Evolutionary conservation across 1,140 invertebrate genomes (phyloP).

Genomic region (Oryctes rhinoceros): DNA sequence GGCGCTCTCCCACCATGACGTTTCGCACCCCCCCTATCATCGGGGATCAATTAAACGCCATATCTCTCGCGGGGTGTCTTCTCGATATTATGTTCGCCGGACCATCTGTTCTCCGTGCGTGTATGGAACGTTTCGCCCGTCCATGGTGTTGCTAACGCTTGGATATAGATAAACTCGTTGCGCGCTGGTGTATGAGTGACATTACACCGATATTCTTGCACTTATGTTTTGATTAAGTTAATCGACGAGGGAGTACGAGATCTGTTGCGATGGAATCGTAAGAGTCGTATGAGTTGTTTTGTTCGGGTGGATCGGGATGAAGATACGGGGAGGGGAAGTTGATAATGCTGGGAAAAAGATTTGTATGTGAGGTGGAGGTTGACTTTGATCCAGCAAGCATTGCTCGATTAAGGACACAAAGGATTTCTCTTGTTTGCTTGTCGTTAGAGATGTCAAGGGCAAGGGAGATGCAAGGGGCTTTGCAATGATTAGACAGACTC

Average conservation of each 20-base stretch:
- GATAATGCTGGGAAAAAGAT: too few relatives aligned
- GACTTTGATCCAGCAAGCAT: too few relatives aligned
- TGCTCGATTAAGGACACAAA: too few relatives aligned
- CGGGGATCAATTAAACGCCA: constrained; percentile 33
- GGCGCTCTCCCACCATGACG: constrained; percentile 20
- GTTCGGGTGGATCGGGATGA: too few relatives aligned
- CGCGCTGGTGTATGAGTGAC: background rate
- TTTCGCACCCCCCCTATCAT: constrained; percentile 16
- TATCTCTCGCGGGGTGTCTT: constrained; percentile 10
- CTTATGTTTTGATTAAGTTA: constrained; percentile 33
- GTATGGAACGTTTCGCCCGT: background rate
- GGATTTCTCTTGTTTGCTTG: too few relatives aligned
- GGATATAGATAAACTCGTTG: background rate
- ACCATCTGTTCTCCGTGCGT: constrained; percentile 30
- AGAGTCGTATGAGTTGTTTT: background rate
- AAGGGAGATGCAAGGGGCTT: too few relatives aligned
- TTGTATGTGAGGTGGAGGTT: too few relatives aligned
- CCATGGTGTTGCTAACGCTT: background rate
- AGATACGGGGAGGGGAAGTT: too few relatives aligned
- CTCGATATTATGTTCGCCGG: constrained; percentile 7
- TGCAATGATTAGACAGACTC: too few relatives aligned
- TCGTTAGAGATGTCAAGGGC: too few relatives aligned
- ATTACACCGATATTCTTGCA: constrained; percentile 26
- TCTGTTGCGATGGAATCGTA: background rate
- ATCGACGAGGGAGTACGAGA: constrained; percentile 8